Base-by-base conservation (phyloP, 2,888 invertebrate species). In the Cerastis leucographa region DNA sequence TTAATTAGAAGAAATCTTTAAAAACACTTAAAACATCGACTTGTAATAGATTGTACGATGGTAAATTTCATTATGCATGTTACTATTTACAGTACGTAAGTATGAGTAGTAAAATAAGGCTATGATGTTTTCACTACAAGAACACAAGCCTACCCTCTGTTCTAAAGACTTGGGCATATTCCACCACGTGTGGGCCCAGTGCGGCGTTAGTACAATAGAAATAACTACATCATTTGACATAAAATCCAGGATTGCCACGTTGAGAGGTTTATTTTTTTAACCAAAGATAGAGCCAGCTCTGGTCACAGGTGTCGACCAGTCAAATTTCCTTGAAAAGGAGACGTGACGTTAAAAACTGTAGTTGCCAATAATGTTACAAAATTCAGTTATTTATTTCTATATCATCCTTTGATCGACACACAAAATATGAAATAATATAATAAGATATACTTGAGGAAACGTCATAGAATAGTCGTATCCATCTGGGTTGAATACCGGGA, bases 391-490 rank as follows among this genome's bases (percentile, higher is more conserved):
- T 19, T 35, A 56, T 56, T 25, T 14, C 25, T 14, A 25, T 25
- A 61, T 61, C 61, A 19, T 35, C 9, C 35, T 61, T 62, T n/a
- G 7, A n/a, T 42, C n/a, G n/a, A 42, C 14, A 14, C n/a, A 42
- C 42, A 42, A n/a, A 40, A 42, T 64, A n/a, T 42, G 2, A 25
- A 56, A 35, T 44, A 49, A 71, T 1, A 59, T 14, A 62, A 25
- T 22, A 12, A 40, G 67, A 91, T 93, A 71, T 90, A 96, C 96
- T 40, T 94, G 93, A n/a, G 95, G 94, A 87, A 96, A 96, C 2
- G 95, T 96, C 93, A 94, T 94, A 5, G 96, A 95, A 82, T 96
- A 96, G 76, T 96, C 96, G 81, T 96, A 96, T 77, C 96, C 96
- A 83, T 96, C 96, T 1, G 96, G 96, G 81, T 96, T 96, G 77